Evolutionary conservation across 2,113 vertebrate species (phyloP), one percentile per base, ranked within the genome.

Genomic region (Pluvianellus socialis): DNA sequence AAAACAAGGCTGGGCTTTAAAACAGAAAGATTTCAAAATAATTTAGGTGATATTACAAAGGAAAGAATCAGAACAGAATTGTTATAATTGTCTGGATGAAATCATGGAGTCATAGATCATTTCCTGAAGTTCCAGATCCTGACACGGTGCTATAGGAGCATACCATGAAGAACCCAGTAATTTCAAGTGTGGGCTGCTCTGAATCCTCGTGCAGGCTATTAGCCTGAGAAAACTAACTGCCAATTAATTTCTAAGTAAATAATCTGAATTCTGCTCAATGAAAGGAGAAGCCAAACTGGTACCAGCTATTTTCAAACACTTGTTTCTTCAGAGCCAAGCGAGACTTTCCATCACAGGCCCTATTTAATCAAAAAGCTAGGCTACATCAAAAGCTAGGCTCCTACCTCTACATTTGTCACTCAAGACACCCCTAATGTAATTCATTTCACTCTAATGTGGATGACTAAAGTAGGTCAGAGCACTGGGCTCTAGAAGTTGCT

Each of bases 391-490:
- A 95, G 80, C 52, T 32, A 84, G 28, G 16, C 38, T 92, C 17
- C 45, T 66, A 26, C 87, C 45, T 88, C 67, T 86, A 32, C 23
- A 32, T 94, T 73, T 92, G 74, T 77, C 75, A 42, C 50, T 76
- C 32, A 58, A 73, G 72, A 70, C 63, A 77, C 23, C 61, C 22
- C 32, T 87, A 89, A 81, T 40, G 16, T 56, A 81, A 81, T 53
- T 45, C 33, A n/a, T 79, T 49, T 71, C 4, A 3, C 56, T 79
- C 23, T 68, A 86, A 79, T 35, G 42, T 44, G 71, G 91, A 56
- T 92, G 86, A 90, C 65, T 81, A 72, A 96, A 96, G 84, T 87
- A 91, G 95, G 94, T 91, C 94, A 96, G 63, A 87, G 73, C 35
- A 40, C 1, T 55, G 44, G n/a, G 26, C 62, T 95, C 21, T 50